A percentile compares a stretch with the other conserved stretches of the same genome.
Conservation (phyloP, 2,888 invertebrate species). For the Synanthedon vespiformis region DNA sequence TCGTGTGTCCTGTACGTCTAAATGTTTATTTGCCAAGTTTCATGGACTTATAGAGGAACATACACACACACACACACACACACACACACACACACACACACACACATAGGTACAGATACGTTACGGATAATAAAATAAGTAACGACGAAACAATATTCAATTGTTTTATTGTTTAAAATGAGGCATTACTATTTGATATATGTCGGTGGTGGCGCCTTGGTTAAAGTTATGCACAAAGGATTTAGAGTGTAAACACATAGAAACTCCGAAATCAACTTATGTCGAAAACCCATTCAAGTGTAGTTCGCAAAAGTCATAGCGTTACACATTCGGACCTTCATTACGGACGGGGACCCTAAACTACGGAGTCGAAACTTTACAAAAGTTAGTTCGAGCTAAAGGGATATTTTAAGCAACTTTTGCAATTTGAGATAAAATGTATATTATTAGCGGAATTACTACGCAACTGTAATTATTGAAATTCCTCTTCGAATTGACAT, state of each 20-base stretch:
- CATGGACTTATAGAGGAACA: too few species aligned
- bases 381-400: not conserved
- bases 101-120: too few species aligned
- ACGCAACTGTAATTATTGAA: not conserved
- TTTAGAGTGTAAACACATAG: not conserved
- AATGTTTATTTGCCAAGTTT: too few species aligned
- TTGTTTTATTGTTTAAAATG: too few species aligned
- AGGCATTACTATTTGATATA: too few species aligned
- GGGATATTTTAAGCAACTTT: not conserved
- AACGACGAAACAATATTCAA: too few species aligned
- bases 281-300: constrained; percentile 17
- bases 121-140: too few species aligned
- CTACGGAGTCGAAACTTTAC: constrained; percentile 19
- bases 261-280: not conserved
- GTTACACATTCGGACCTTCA: constrained; percentile 18
- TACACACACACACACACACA: too few species aligned
- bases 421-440: not conserved
- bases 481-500: not conserved
- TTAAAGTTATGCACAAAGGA: too few species aligned
- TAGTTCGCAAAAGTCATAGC: constrained; percentile 16
- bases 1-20: too few species aligned
- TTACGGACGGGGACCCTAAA: constrained; percentile 17
- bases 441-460: not conserved
- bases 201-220: too few species aligned
- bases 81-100: too few species aligned